phyloP scores from a whole-genome alignment of 2,797 vertebrate genomes.

The Hybognathus amarus region DNA sequence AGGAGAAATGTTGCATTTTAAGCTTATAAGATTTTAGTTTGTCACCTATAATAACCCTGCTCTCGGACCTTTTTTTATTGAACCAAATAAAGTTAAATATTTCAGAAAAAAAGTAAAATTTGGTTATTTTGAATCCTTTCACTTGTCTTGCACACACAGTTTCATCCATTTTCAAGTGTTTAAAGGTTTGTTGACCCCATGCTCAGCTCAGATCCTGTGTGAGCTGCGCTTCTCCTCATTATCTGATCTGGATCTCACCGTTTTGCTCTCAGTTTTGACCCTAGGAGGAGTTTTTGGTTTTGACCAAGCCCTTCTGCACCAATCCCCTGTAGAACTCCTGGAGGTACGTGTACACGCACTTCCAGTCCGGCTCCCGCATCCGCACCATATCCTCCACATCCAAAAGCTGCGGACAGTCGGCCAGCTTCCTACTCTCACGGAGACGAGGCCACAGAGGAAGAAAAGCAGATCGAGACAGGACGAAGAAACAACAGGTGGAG shows the following conservation, averaged over 20 bases:
- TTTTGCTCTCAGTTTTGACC: slow-evolving; percentile 44
- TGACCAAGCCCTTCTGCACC: slow-evolving; percentile 99
- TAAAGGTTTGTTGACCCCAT: not conserved
- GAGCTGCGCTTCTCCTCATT: not conserved
- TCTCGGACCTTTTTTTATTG: not conserved
- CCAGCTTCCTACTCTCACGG: slow-evolving; percentile 88
- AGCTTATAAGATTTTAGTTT: not conserved
- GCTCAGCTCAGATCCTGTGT: not conserved
- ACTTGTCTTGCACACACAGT: not conserved
- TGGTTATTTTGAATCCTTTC: not conserved
- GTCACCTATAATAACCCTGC: not conserved
- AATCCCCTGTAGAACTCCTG: slow-evolving; percentile 99
- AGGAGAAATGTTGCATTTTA: not conserved
- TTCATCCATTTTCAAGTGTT: not conserved
- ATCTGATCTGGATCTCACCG: slow-evolving; percentile 86
- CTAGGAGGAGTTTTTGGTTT: slow-evolving; percentile 98
- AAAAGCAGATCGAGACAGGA: slow-evolving; percentile 65
- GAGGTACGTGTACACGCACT: slow-evolving; percentile 99
- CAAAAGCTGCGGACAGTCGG: slow-evolving; percentile 98
- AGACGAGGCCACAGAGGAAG: slow-evolving; percentile 66
- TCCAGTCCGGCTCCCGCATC: slow-evolving; percentile 99
- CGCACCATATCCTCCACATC: slow-evolving; percentile 99
- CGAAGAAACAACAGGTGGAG: slow-evolving; percentile 60
- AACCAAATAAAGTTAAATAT: not conserved
- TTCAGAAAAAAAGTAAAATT: not conserved